Conservation (phyloP, 1,140 invertebrate species). For the Polyergus mexicanus region DNA sequence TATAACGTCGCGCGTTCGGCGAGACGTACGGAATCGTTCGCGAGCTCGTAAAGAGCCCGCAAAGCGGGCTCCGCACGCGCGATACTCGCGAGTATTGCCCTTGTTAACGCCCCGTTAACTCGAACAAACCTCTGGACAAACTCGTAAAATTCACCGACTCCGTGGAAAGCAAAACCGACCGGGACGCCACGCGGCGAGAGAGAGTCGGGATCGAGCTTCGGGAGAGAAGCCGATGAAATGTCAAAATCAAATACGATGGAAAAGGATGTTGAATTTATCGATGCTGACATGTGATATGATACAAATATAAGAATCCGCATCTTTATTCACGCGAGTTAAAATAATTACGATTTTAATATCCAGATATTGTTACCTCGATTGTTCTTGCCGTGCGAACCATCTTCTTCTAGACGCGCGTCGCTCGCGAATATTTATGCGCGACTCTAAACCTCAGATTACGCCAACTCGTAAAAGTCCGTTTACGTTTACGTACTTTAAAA, state of each 20-base stretch:
- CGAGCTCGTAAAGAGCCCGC: slow-evolving; percentile 77
- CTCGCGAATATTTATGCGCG: slow-evolving; percentile 53
- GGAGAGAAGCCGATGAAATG: background rate
- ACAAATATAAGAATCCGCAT: background rate
- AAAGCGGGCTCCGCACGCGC: slow-evolving; percentile 73
- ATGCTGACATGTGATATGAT: background rate
- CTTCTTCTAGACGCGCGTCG: slow-evolving; percentile 28
- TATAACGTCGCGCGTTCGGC: slow-evolving; percentile 28
- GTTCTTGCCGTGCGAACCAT: background rate
- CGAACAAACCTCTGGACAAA: slow-evolving; percentile 74
- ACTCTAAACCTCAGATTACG: slow-evolving; percentile 64
- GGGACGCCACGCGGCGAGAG: slow-evolving; percentile 1
- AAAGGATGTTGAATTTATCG: background rate
- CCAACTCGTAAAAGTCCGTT: slow-evolving; percentile 67
- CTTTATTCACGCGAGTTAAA: background rate
- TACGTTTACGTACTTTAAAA: slow-evolving; percentile 62
- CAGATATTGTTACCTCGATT: too few relatives aligned
- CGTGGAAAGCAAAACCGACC: slow-evolving; percentile 39
- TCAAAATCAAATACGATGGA: background rate
- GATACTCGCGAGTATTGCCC: slow-evolving; percentile 75
- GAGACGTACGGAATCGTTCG: slow-evolving; percentile 73
- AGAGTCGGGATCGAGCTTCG: slow-evolving; percentile 28
- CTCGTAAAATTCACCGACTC: slow-evolving; percentile 72
- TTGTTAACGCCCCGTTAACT: slow-evolving; percentile 77
- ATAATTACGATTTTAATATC: background rate